Percentiles rank a stretch among this genome's conserved stretches.
Conservation (phyloP, 2,888 invertebrate genomes). For the Doris montereyensis region DNA sequence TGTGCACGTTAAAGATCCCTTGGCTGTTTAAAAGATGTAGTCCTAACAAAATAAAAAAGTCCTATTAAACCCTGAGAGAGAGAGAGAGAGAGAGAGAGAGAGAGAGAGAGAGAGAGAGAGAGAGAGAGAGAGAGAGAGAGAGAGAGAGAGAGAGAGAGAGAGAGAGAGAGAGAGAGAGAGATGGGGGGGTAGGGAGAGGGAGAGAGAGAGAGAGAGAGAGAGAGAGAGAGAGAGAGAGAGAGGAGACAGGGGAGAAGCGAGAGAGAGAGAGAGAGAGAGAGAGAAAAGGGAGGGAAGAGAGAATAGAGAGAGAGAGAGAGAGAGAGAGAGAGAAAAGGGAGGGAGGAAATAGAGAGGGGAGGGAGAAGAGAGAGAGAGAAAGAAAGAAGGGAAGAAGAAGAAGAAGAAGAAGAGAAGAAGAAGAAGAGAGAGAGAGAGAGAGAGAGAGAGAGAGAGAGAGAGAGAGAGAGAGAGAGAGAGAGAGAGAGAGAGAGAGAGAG, state of each 20-base stretch:
- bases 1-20: too few relatives aligned
- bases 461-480: background rate
- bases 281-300: background rate
- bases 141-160: background rate
- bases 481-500: background rate
- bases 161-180: background rate
- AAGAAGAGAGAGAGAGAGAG: background rate
- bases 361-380: background rate
- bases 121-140: background rate
- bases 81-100: background rate
- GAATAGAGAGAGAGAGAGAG: background rate
- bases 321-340: background rate
- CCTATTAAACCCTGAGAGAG: background rate
- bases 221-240: conserved; percentile 7
- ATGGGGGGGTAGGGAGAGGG: background rate
- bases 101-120: background rate
- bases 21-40: background rate
- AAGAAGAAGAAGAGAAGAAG: background rate
- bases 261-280: background rate
- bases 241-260: background rate
- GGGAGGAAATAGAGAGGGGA: background rate
- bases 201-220: conserved; percentile 26
- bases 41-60: background rate
- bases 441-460: background rate
- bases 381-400: background rate